Evolutionary conservation across 2,113 vertebrate genomes (phyloP), one percentile per base, ranked within the genome.

Genomic region (Polypterus bichir): DNA sequence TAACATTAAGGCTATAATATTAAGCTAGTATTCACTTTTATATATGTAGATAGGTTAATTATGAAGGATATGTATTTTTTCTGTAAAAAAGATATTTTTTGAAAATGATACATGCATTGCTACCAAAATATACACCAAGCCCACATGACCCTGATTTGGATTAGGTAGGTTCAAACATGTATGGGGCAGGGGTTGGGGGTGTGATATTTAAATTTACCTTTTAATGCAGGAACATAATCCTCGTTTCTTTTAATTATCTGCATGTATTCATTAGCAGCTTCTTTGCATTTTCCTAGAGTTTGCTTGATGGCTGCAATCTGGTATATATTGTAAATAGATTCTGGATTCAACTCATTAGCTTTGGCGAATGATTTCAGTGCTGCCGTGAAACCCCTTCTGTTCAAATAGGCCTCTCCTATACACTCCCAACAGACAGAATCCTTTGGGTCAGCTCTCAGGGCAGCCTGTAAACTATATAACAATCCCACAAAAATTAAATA

Each of bases 371-470:
- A 90, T 69, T 94, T 99, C 9, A 97, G 78, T 45, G 94, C 93
- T 47, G 96, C 89, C 6, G 88, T 88, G 63, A 95, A 97, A 68
- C 93, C 91, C 10, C 91, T 86, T 74, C 95, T 89, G 75, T 90
- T 89, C 48, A 97, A 66, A 66, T 97, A 99, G 7, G 96, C 94
- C 63, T 99, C 95, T 6, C 94, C 96, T 64, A 99, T 80, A 74
- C 89, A 92, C 70, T 99, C 96, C 96, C 95, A 99, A 62, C 93
- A 97, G 68, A 92, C 88, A 78, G 87, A 81, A 76, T 99, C 93
- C 72, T 88, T 90, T 2, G 93, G 93, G 75, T 99, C 95, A 61
- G 93, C 92, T 72, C 93, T 88, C 68, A 99, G 69, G 11, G 95
- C 93, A 52, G 94, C 93, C 84, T 98, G 95, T 62, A 99, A 87